Percentiles rank a stretch among this genome's conserved stretches.
phyloP scores from a whole-genome alignment of 1,140 invertebrate species.

The Cotesia glomerata region DNA sequence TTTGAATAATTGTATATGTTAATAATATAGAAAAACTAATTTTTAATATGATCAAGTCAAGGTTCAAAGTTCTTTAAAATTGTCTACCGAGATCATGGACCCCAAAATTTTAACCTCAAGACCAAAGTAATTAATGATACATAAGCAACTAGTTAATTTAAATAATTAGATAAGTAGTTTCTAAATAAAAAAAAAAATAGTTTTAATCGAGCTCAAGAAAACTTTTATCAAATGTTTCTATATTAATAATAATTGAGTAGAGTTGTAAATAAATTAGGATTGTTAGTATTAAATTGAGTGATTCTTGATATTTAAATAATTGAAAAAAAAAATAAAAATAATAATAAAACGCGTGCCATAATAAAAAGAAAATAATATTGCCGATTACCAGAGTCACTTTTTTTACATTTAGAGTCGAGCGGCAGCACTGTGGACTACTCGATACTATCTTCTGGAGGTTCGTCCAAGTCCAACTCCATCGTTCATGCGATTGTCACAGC shows the following conservation, averaged over 20 bases:
- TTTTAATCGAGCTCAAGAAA: slow-evolving; percentile 20
- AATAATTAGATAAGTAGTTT: not conserved
- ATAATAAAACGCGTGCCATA: slow-evolving; percentile 11
- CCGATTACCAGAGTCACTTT: slow-evolving; percentile 44
- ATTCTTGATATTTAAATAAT: no score
- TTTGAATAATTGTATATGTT: no score
- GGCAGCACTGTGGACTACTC: slow-evolving; percentile 53
- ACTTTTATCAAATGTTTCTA: slow-evolving; percentile 5
- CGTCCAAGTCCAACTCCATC: slow-evolving; percentile 54
- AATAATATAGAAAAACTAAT: no score
- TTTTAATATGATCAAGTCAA: no score
- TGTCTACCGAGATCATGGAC: no score
- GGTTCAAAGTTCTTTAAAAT: no score
- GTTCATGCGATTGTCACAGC: slow-evolving; percentile 56
- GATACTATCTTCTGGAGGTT: slow-evolving; percentile 54
- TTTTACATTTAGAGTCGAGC: slow-evolving; percentile 61
- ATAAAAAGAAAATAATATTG: slow-evolving; percentile 12
- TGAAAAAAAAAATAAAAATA: not conserved
- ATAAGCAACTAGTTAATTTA: not conserved
- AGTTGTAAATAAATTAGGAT: slow-evolving; percentile 10
- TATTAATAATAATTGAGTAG: slow-evolving; percentile 4
- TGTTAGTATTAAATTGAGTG: slow-evolving; percentile 11
- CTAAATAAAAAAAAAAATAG: not conserved
- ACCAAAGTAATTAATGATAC: not conserved
- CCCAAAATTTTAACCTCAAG: no score